Base-by-base conservation (phyloP, 2,797 vertebrate genomes). In the Rhyacichthys aspro region DNA sequence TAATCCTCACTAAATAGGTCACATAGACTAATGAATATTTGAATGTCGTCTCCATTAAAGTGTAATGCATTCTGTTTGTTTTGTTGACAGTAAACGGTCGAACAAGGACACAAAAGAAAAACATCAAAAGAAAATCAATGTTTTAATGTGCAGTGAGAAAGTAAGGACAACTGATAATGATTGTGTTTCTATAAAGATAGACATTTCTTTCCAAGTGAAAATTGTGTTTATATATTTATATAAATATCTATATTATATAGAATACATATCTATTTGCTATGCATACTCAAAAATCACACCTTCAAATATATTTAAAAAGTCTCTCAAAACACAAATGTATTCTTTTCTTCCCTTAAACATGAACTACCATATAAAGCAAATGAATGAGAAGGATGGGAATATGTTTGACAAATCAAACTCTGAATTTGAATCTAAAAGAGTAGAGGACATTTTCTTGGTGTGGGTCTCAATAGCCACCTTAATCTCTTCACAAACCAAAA, bases 181-280 rank as follows among this genome's bases (percentile, higher is more conserved):
- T 85, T 88, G 91, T 93, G 91, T 91, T 91, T 91, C 89, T 93
- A 91, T 91, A 91, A 92, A 92, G 90, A 92, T 92, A 91, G 88
- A 91, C 91, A 91, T 88, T 91, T 92, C 88, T 90, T 92, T 90
- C 85, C 81, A 76, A 90, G 91, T 93, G 90, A 92, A 89, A 92
- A 90, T 91, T 53, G 87, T 93, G 89, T 88, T 90, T 89, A 91
- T 91, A 93, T 91, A 90, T 88, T 90, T 89, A 90, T 91, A 92
- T 92, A 92, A 93, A 93, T 93, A 93, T 91, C 91, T 92, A 92
- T 92, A 91, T 91, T 89, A 89, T 91, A 88, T 91, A 91, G 90
- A 92, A 93, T 92, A 93, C 91, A 91, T 91, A 91, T 92, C 90
- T 92, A 91, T 90, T 91, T 91, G 85, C 90, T 93, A 92, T 91